Conservation (phyloP, 2,797 vertebrate genomes). For the Intellagama lesueurii region DNA sequence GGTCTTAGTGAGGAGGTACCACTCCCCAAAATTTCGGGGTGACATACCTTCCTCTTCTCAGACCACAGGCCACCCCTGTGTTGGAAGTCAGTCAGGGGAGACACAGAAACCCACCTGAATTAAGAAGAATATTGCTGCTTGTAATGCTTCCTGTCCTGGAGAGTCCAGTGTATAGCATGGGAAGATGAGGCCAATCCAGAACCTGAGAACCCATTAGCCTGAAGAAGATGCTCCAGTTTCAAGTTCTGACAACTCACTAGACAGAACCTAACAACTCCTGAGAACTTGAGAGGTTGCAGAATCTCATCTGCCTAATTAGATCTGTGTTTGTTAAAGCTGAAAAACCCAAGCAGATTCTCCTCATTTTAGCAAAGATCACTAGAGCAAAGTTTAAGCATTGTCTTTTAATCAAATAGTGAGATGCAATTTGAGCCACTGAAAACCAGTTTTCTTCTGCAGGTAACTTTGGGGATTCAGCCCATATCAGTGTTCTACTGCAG, state of each 20-base stretch:
- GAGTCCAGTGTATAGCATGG: not conserved
- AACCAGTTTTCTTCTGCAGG: constrained; percentile 34
- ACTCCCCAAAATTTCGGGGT: no score
- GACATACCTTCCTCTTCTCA: no score
- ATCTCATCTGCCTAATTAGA: not conserved
- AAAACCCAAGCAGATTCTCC: not conserved
- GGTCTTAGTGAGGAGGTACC: no score
- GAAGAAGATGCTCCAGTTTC: no score
- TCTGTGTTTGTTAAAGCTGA: not conserved
- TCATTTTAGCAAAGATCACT: not conserved
- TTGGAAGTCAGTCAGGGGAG: no score
- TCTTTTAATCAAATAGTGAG: not conserved
- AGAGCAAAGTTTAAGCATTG: not conserved
- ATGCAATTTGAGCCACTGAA: not conserved
- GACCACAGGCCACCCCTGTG: no score
- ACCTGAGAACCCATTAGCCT: not conserved
- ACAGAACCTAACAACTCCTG: not conserved
- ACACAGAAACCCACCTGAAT: no score
- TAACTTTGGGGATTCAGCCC: constrained; percentile 26
- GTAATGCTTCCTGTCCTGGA: not conserved
- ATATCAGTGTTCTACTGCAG: constrained; percentile 40
- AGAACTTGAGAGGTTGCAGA: not conserved
- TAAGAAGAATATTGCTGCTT: not conserved
- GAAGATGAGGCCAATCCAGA: not conserved
- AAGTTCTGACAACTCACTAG: not conserved